These are phyloP conservation scores for Drosophila prolongata DNA, from an alignment of 2,888 invertebrate genomes.

Conservation along the genomic window DNA sequence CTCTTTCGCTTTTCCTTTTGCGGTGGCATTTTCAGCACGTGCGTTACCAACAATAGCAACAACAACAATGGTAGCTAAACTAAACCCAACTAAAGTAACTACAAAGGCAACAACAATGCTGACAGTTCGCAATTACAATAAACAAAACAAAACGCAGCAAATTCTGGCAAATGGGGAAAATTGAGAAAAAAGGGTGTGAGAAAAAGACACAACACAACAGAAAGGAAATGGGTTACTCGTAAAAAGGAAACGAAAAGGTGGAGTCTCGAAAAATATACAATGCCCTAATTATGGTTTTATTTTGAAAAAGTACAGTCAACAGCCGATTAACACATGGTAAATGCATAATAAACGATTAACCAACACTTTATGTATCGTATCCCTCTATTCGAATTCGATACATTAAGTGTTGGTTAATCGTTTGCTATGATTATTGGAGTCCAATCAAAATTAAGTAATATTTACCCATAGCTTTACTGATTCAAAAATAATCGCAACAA, in stretches of 20 bases:
- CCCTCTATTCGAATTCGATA: too few relatives aligned
- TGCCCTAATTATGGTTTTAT: conserved; percentile 14
- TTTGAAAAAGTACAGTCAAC: conserved; percentile 17
- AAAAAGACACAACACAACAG: conserved; percentile 8
- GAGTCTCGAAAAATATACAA: conserved; percentile 13
- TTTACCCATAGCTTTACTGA: too few relatives aligned
- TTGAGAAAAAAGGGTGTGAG: not conserved
- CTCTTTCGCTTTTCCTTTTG: conserved; percentile 31
- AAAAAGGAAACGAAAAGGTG: conserved; percentile 21
- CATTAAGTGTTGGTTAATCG: too few relatives aligned
- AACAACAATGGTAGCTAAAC: conserved; percentile 7
- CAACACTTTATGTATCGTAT: not conserved
- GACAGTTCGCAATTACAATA: conserved; percentile 74
- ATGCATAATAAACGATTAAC: not conserved
- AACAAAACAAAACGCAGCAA: conserved; percentile 74
- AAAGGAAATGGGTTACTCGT: conserved; percentile 37
- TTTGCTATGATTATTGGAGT: too few relatives aligned
- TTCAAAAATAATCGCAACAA: too few relatives aligned
- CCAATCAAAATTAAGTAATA: too few relatives aligned
- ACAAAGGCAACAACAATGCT: conserved; percentile 31
- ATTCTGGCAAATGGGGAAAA: conserved; percentile 47
- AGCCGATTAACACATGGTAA: not conserved
- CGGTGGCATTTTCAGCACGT: conserved; percentile 49
- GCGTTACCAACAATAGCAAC: conserved; percentile 33
- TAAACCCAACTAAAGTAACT: conserved; percentile 31